phyloP scores from a whole-genome alignment of 2,797 vertebrate species.

The Pelodytes ibericus region DNA sequence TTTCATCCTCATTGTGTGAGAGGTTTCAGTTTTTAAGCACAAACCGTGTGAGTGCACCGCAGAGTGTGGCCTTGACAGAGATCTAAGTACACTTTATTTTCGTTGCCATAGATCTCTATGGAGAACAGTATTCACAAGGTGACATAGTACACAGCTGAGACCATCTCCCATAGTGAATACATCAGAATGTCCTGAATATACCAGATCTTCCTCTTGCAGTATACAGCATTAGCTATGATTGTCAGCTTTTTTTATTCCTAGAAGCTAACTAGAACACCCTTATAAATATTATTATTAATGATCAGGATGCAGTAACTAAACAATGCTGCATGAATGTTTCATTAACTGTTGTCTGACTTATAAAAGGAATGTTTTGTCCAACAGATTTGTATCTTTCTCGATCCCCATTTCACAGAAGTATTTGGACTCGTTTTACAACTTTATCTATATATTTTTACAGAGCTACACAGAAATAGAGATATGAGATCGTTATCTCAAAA shows the following conservation, averaged over 20 bases:
- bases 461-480: not conserved
- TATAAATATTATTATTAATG: not conserved
- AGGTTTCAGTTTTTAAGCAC: conserved; percentile 45
- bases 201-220: not conserved
- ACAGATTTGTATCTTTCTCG: not conserved
- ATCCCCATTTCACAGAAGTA: not conserved
- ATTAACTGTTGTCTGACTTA: not conserved
- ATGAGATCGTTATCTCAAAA: not conserved
- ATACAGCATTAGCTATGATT: conserved; percentile 2
- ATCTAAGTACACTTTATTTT: conserved; percentile 43
- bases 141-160: conserved; percentile 38
- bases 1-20: conserved; percentile 42
- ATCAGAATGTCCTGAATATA: conserved; percentile 30
- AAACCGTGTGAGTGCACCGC: conserved; percentile 26
- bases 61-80: conserved; percentile 45
- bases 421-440: not conserved
- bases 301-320: conserved; percentile 9
- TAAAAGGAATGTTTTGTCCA: conserved; percentile 7
- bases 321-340: conserved; percentile 6
- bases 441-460: not conserved
- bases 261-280: not conserved
- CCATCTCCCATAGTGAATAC: conserved; percentile 28
- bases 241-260: not conserved
- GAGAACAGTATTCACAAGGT: conserved; percentile 35
- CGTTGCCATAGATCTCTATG: conserved; percentile 40